These are phyloP conservation scores for Mesochorus sp. DNA, from an alignment of 2,888 invertebrate genomes.

Conservation along the genomic window DNA sequence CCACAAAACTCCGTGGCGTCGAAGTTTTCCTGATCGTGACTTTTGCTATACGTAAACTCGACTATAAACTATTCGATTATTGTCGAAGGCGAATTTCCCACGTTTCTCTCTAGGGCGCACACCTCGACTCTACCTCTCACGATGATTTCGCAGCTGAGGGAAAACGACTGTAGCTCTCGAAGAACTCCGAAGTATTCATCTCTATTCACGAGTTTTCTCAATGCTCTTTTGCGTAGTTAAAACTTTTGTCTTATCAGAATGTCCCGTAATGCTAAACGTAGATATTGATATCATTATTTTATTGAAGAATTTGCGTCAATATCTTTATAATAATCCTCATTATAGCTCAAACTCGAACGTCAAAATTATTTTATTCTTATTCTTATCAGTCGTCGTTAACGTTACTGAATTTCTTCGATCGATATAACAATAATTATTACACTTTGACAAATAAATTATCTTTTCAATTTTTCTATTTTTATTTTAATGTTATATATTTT, in stretches of 20 bases:
- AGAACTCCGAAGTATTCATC: constrained; percentile 18
- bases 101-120: background rate
- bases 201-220: constrained; percentile 22
- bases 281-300: constrained; percentile 29
- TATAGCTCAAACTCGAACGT: background rate
- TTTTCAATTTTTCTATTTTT: no score
- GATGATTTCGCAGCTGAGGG: constrained; percentile 13
- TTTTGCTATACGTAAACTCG: constrained; percentile 25
- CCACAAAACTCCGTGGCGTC: constrained; percentile 12
- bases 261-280: constrained; percentile 7
- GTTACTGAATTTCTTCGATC: background rate
- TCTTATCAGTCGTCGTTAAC: background rate
- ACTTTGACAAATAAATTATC: no score
- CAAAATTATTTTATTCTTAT: background rate
- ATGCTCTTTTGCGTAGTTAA: constrained; percentile 24
- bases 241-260: constrained; percentile 36
- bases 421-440: background rate
- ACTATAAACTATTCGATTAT: constrained; percentile 58
- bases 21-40: constrained; percentile 38
- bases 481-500: no score
- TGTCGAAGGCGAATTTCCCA: constrained; percentile 28
- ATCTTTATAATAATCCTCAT: constrained; percentile 7
- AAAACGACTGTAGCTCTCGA: constrained; percentile 24
- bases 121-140: background rate
- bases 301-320: constrained; percentile 8